Conservation (phyloP, 2,113 vertebrate species). For the Oreochromis niloticus region DNA sequence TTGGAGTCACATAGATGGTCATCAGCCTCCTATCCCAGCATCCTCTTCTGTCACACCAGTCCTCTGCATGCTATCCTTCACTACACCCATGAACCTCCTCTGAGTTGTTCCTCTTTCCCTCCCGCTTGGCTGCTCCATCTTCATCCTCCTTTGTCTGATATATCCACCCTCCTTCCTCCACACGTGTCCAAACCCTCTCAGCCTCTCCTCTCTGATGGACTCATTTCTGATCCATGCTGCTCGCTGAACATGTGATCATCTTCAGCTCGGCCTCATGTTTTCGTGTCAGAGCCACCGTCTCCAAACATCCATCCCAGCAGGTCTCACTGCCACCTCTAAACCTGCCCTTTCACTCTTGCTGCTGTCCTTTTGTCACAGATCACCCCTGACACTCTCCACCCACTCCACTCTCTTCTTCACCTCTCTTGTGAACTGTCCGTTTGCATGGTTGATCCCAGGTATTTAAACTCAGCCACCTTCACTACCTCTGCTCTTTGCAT, state of each 20-base stretch:
- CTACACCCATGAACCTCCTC: neutral
- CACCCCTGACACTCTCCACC: neutral
- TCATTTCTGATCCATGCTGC: neutral
- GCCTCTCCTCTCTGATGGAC: neutral
- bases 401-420: too few relatives aligned
- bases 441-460: neutral
- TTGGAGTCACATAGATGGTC: neutral
- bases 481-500: too few relatives aligned
- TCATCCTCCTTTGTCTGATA: too few relatives aligned
- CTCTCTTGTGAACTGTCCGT: neutral
- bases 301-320: neutral
- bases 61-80: neutral
- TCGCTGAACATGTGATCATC: neutral
- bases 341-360: rapidly evolving
- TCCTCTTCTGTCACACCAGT: too few relatives aligned
- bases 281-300: neutral
- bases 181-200: neutral
- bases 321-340: rapidly evolving
- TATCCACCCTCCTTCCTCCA: too few relatives aligned
- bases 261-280: neutral
- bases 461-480: neutral
- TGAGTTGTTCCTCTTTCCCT: neutral
- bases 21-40: neutral
- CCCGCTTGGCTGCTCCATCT: neutral
- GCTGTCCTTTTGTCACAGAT: neutral